Conservation (phyloP, 2,888 invertebrate genomes). For the Gandaritis pyraliata region DNA sequence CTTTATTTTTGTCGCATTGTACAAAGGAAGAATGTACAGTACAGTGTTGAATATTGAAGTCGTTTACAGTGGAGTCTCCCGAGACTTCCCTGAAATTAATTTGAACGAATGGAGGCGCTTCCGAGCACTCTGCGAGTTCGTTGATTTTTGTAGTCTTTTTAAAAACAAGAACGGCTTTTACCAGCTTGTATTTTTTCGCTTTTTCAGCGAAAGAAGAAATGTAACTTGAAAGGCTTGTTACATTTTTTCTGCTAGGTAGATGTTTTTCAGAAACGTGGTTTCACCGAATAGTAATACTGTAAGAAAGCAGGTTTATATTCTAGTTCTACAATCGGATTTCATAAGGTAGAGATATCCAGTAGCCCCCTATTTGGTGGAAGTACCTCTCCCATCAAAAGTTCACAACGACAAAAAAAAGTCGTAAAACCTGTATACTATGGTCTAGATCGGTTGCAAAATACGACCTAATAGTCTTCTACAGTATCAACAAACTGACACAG, state of each 20-base stretch:
- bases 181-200: constrained; percentile 9
- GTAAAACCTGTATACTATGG: no score
- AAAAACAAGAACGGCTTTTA: constrained; percentile 18
- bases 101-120: constrained; percentile 29
- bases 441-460: no score
- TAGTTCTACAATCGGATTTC: no score
- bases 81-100: constrained; percentile 33
- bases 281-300: no score
- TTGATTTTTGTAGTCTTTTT: constrained; percentile 17
- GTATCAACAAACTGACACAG: no score
- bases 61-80: constrained; percentile 17
- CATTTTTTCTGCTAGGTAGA: constrained; percentile 13
- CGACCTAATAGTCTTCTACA: no score
- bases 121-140: constrained; percentile 12
- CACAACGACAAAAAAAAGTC: no score
- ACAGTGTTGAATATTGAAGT: constrained; percentile 22
- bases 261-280: background rate
- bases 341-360: no score
- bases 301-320: no score
- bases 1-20: constrained; percentile 5
- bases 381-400: no score
- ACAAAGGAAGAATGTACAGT: constrained; percentile 16
- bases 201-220: constrained; percentile 22
- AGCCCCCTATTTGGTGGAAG: no score
- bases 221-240: constrained; percentile 4